phyloP scores from a whole-genome alignment of 2,797 vertebrate genomes.

The Fringilla coelebs region DNA sequence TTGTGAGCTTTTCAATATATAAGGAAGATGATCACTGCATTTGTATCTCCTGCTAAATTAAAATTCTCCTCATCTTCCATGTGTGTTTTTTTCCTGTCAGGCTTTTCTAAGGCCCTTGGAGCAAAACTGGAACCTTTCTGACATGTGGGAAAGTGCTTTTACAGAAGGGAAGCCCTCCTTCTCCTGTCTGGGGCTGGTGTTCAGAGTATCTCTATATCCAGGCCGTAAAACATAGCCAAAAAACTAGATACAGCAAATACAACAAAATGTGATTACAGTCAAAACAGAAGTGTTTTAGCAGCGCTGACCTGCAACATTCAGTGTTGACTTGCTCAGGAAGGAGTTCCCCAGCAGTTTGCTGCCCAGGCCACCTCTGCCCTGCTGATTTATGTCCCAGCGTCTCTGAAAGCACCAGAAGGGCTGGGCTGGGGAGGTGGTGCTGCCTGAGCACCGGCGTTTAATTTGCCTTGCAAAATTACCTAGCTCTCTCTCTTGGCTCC shows the following conservation, averaged over 20 bases:
- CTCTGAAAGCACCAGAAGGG: background rate
- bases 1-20: background rate
- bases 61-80: background rate
- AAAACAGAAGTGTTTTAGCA: background rate
- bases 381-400: fast-evolving
- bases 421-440: background rate
- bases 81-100: background rate
- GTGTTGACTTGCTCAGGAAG: background rate
- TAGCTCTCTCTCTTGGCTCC: background rate
- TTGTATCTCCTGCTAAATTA: background rate
- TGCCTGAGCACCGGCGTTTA: background rate
- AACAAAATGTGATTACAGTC: background rate
- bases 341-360: background rate
- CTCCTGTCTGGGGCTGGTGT: background rate
- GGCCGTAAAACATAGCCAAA: background rate
- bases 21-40: background rate
- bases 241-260: background rate
- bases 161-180: background rate
- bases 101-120: background rate
- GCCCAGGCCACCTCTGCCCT: background rate
- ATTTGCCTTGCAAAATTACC: background rate
- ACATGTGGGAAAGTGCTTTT: background rate
- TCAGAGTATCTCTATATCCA: fast-evolving
- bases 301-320: background rate
- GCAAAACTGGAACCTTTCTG: fast-evolving